Conservation (phyloP, 1,140 invertebrate species). For the Leptopilina clavipes region DNA sequence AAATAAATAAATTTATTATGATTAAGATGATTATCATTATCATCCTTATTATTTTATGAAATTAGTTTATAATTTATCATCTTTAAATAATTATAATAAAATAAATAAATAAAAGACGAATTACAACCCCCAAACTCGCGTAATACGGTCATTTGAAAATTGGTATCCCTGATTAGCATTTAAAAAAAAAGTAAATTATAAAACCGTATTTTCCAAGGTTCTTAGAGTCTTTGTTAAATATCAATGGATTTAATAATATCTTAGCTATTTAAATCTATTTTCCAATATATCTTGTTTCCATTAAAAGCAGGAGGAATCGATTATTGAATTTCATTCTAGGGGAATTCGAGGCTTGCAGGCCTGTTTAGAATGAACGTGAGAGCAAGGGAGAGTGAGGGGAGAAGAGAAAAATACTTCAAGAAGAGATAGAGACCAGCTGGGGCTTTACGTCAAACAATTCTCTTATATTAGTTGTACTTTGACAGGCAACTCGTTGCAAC, state of each 20-base stretch:
- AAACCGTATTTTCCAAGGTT: background rate
- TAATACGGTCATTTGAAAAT: background rate
- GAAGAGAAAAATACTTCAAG: too few relatives aligned
- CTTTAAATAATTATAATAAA: too few relatives aligned
- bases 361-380: background rate
- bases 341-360: background rate
- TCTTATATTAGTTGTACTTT: slow-evolving; percentile 12
- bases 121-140: background rate
- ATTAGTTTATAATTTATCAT: too few relatives aligned
- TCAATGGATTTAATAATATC: background rate
- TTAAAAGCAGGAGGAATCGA: slow-evolving; percentile 1
- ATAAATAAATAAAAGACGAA: too few relatives aligned
- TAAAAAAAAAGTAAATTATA: background rate
- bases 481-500: background rate
- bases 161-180: slow-evolving; percentile 8
- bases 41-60: too few relatives aligned
- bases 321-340: slow-evolving; percentile 15
- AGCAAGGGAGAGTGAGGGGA: background rate
- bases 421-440: slow-evolving; percentile 4
- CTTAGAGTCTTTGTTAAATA: background rate
- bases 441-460: slow-evolving; percentile 15
- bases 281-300: background rate
- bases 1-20: too few relatives aligned
- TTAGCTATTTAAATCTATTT: background rate
- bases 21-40: too few relatives aligned